Conservation (phyloP, 2,888 invertebrate species). For the Tiphia femorata region DNA sequence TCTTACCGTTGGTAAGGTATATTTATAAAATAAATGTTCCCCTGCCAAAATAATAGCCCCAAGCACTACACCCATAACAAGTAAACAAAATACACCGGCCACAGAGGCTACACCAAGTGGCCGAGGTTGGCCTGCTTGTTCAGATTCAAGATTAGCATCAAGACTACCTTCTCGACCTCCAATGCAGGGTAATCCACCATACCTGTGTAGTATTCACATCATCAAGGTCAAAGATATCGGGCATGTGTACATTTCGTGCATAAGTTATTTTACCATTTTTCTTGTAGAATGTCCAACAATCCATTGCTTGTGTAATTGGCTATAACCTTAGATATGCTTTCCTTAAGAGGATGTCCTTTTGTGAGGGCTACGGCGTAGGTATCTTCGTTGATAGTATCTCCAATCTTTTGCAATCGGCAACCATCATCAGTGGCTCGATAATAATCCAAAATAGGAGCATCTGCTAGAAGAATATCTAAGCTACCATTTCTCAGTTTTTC, state of each 20-base stretch:
- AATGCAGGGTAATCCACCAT: slow-evolving; percentile 87
- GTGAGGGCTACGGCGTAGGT: slow-evolving; percentile 92
- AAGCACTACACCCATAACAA: slow-evolving; percentile 84
- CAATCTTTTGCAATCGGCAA: slow-evolving; percentile 86
- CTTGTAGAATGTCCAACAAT: slow-evolving; percentile 87
- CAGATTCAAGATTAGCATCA: slow-evolving; percentile 54
- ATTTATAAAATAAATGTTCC: slow-evolving; percentile 91
- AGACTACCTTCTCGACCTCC: slow-evolving; percentile 70
- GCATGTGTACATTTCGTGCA: neutral
- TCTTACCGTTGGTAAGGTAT: slow-evolving; percentile 86
- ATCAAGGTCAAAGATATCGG: neutral
- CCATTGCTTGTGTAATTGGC: slow-evolving; percentile 90
- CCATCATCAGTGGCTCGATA: slow-evolving; percentile 90
- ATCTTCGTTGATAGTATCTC: slow-evolving; percentile 88
- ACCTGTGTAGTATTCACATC: slow-evolving; percentile 69
- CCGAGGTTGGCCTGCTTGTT: slow-evolving; percentile 77
- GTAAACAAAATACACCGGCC: slow-evolving; percentile 85
- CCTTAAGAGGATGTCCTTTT: slow-evolving; percentile 89
- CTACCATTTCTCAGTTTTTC: slow-evolving; percentile 83
- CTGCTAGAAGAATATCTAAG: slow-evolving; percentile 89
- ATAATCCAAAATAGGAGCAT: slow-evolving; percentile 91
- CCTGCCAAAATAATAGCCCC: slow-evolving; percentile 85
- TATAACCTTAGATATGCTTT: slow-evolving; percentile 88
- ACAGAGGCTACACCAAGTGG: slow-evolving; percentile 88
- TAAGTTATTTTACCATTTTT: slow-evolving; percentile 76